Evolutionary conservation across 1,140 invertebrate species (phyloP), one percentile per base, ranked within the genome.

Genomic region (Leguminivora glycinivorella): DNA sequence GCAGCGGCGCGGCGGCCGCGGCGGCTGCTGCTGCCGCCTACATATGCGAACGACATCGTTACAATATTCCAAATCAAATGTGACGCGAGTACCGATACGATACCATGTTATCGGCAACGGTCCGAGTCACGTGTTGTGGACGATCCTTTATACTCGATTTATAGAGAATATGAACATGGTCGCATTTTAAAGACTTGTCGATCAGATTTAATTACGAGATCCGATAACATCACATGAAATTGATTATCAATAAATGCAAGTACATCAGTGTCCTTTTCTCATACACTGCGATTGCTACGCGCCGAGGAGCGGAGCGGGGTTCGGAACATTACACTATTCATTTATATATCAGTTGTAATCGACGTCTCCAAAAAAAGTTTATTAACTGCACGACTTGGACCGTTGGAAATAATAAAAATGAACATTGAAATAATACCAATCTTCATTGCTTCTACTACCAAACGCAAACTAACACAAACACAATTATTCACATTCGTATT

Each of bases 1-100:
- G 92, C 88, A 95, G 90, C 75, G 95, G 94, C 72, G 94, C 94
- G 75, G 95, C 94, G 69, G 95, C 94, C 82, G 95, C 94, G 72
- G 95, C 93, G 74, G 94, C 94, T 29, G 90, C 90, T 17, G 88
- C 87, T 7, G 87, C 86, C 6, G 83, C 82, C 83, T 87, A 76
- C 31, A 73, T 76, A 67, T 10, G 17, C 56, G 12, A 56, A 17
- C 0, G 10, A 0, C 47, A 24, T 1, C 19, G 26, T 69, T 14
- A 31, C 4, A 22, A 52, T 52, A 9, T 6, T 22, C 22, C 47
- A 22, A 19, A 9, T 9, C 9, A 22, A 22, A 19, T 52, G 5
- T 52, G n/a, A 12, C n/a, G n/a, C 17, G 40, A 17, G 0, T 43
- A n/a, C n/a, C 40, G 7, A 4, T 31, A 4, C 40, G 12, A n/a